phyloP scores from a whole-genome alignment of 2,113 vertebrate species.

The Ceyx cyanopectus region DNA sequence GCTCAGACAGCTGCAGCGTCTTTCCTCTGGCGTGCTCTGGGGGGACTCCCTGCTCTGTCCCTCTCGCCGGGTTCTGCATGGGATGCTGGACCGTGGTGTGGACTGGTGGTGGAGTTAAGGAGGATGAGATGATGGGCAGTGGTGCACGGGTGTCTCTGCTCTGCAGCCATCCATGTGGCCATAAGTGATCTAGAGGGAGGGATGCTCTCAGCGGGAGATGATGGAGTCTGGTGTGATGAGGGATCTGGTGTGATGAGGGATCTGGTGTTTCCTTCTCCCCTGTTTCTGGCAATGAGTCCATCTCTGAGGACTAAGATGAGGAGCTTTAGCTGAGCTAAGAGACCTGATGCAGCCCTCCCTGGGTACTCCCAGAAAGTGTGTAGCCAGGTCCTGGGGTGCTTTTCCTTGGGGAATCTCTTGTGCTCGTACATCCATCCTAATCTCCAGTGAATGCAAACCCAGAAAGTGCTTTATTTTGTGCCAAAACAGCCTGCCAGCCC shows the following conservation, averaged over 20 bases:
- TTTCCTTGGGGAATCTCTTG: not conserved
- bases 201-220: not conserved
- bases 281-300: rapidly evolving
- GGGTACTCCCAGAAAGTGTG: rapidly evolving
- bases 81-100: rapidly evolving
- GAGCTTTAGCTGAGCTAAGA: not conserved
- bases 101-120: rapidly evolving
- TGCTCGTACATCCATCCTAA: not conserved
- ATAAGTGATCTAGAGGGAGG: rapidly evolving
- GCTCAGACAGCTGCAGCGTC: not conserved
- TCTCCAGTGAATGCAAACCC: not conserved
- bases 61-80: rapidly evolving
- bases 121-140: not conserved
- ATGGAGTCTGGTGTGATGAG: rapidly evolving
- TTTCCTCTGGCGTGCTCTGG: not conserved
- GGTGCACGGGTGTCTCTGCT: rapidly evolving
- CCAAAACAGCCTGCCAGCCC: not conserved
- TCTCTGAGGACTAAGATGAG: not conserved
- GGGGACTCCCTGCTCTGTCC: not conserved
- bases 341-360: not conserved
- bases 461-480: not conserved
- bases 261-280: not conserved
- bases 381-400: not conserved
- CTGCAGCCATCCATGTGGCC: rapidly evolving
- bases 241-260: rapidly evolving